Conservation (phyloP, 2,113 vertebrate genomes). For the Calypte anna region DNA sequence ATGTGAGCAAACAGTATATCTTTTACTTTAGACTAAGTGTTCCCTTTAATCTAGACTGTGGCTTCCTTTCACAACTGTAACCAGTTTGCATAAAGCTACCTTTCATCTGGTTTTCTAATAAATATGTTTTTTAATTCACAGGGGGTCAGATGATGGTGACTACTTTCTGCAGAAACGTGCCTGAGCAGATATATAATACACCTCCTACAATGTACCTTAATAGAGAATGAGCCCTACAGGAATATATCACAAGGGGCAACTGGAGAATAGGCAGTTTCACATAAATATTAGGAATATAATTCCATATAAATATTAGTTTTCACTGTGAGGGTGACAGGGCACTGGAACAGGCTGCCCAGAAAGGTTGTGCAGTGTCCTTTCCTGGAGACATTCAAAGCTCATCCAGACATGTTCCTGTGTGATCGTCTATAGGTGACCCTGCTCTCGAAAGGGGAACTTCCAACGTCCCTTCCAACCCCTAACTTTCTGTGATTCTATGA, state of each 20-base stretch:
- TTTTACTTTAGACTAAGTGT: constrained; percentile 26
- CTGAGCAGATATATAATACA: background rate
- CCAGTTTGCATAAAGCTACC: constrained; percentile 48
- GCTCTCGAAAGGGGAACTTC: too few species aligned
- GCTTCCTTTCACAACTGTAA: constrained; percentile 47
- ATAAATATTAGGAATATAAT: too few species aligned
- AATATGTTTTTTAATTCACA: constrained; percentile 28
- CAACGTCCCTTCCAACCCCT: too few species aligned
- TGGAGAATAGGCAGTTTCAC: too few species aligned
- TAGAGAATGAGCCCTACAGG: background rate
- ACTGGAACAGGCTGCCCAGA: too few species aligned
- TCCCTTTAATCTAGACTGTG: constrained; percentile 45
- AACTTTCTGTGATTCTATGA: too few species aligned
- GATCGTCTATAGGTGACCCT: too few species aligned
- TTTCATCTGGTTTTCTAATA: constrained; percentile 63
- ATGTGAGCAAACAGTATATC: constrained; percentile 46
- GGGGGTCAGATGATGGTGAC: constrained; percentile 23
- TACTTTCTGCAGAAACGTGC: background rate
- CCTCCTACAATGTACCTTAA: background rate
- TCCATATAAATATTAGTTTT: too few species aligned
- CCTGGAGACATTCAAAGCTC: too few species aligned
- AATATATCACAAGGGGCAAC: background rate
- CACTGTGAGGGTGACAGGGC: too few species aligned
- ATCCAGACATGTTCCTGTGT: too few species aligned
- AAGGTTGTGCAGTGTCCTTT: too few species aligned